These are phyloP conservation scores for Chionoecetes opilio DNA, from an alignment of 1,140 invertebrate species.

Conservation along the genomic window DNA sequence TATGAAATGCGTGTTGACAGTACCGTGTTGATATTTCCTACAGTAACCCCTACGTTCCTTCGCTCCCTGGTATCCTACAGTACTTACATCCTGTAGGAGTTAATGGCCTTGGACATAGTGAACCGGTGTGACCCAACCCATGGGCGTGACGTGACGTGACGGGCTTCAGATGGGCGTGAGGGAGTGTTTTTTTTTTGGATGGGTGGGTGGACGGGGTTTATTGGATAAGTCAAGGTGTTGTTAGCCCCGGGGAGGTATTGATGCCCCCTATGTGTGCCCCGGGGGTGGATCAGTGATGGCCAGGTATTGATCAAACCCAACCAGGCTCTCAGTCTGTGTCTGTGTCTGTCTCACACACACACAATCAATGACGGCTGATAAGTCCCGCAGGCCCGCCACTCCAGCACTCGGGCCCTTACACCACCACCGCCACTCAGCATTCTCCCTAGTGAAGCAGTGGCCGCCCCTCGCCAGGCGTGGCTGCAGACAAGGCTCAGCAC, in stretches of 20 bases:
- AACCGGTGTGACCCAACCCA: constrained; percentile 24
- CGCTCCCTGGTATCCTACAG: not conserved
- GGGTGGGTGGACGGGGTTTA: no score
- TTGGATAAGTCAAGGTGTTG: not conserved
- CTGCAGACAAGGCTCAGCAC: no score
- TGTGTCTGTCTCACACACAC: constrained; percentile 67
- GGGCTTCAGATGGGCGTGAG: constrained; percentile 31
- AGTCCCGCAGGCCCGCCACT: constrained; percentile 64
- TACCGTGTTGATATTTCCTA: no score
- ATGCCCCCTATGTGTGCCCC: not conserved
- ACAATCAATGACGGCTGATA: constrained; percentile 74
- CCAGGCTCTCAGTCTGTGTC: not conserved
- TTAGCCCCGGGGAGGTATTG: not conserved
- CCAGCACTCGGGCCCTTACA: constrained; percentile 45
- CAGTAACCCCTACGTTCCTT: no score
- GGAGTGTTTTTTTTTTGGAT: not conserved
- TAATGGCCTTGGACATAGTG: constrained; percentile 76
- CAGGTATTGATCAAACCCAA: constrained; percentile 73
- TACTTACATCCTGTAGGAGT: constrained; percentile 75
- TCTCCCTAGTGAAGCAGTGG: not conserved
- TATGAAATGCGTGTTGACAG: not conserved
- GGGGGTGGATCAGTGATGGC: constrained; percentile 41
- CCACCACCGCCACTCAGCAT: not conserved
- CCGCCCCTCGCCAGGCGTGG: no score
- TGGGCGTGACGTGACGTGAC: not conserved